These are phyloP conservation scores for Baccha elongata DNA, from an alignment of 2,888 invertebrate species.

Conservation along the genomic window DNA sequence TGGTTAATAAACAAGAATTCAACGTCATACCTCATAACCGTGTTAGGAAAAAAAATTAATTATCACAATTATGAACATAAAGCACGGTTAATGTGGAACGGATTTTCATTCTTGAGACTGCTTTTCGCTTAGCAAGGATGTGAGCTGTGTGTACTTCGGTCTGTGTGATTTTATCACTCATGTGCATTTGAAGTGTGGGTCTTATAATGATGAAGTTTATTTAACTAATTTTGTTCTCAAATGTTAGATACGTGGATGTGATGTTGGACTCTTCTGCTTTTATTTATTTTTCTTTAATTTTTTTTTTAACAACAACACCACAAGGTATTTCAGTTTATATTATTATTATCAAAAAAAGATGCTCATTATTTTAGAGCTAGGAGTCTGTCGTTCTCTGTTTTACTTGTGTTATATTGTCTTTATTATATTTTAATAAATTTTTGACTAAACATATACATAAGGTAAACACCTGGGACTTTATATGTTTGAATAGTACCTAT, in stretches of 20 bases:
- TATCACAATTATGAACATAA: constrained; percentile 71
- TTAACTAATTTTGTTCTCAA: constrained; percentile 64
- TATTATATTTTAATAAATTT: constrained; percentile 4
- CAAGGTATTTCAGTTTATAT: constrained; percentile 29
- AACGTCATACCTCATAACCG: constrained; percentile 36
- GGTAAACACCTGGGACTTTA: not conserved
- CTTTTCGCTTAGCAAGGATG: not conserved
- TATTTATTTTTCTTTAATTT: constrained; percentile 18
- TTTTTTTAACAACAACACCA: constrained; percentile 28
- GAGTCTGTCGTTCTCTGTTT: not conserved
- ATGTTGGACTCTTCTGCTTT: not conserved
- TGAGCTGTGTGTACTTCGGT: not conserved
- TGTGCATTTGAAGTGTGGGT: too few relatives aligned
- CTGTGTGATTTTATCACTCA: constrained; percentile 20
- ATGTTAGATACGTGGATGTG: too few relatives aligned
- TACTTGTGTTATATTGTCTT: not conserved
- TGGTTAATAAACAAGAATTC: constrained; percentile 25
- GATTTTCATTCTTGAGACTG: constrained; percentile 62
- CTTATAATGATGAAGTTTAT: constrained; percentile 56
- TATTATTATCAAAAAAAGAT: constrained; percentile 5
- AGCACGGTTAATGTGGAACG: constrained; percentile 69
- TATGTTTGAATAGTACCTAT: not conserved
- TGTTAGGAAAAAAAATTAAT: constrained; percentile 71
- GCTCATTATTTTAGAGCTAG: constrained; percentile 28
- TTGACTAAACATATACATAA: not conserved